These are phyloP conservation scores for Potamarius usumacintae DNA, from an alignment of 2,113 vertebrate genomes.

Conservation along the genomic window DNA sequence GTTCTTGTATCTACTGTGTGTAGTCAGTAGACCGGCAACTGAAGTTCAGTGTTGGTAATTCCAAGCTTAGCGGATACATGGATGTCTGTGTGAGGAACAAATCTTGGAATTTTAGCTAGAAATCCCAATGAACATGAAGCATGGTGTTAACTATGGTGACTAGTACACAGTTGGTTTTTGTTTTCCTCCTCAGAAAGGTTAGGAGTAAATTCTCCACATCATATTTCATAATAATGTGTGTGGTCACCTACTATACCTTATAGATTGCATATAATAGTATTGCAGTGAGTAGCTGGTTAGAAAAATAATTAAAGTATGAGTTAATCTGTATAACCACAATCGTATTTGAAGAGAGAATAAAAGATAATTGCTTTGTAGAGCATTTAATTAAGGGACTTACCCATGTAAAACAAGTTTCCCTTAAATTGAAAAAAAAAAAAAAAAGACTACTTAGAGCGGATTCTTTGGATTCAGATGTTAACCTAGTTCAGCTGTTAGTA, in stretches of 20 bases:
- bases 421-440: not conserved
- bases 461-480: not conserved
- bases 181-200: not conserved
- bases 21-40: not conserved
- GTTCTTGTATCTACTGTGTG: not conserved
- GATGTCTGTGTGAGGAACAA: not conserved
- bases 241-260: constrained; percentile 4
- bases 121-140: not conserved
- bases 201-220: constrained; percentile 5
- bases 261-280: constrained; percentile 16
- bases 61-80: not conserved
- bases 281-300: constrained; percentile 9
- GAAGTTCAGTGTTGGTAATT: not conserved
- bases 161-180: not conserved
- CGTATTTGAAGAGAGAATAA: not conserved
- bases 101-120: not conserved
- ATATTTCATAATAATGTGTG: constrained; percentile 1
- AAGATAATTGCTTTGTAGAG: not conserved
- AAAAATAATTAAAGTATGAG: not conserved
- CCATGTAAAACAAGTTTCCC: constrained; percentile 1
- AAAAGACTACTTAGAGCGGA: not conserved
- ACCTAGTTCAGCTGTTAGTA: not conserved
- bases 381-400: not conserved
- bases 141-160: not conserved
- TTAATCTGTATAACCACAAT: constrained; percentile 9